These are phyloP conservation scores for Cyclura pinguis DNA, from an alignment of 2,797 vertebrate genomes.

Conservation along the genomic window DNA sequence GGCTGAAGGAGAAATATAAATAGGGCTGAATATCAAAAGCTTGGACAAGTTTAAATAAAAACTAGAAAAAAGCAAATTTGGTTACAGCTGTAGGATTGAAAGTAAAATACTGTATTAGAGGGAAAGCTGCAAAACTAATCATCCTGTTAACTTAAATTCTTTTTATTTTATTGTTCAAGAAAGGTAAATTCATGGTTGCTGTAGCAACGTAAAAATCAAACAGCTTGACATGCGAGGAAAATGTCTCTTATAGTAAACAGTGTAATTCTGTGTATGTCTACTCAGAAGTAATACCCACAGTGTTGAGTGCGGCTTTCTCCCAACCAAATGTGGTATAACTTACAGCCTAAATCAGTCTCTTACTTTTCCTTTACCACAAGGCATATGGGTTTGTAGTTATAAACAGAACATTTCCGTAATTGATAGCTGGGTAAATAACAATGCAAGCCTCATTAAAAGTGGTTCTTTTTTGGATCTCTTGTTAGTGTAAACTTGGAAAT, in stretches of 20 bases:
- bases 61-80: slow-evolving; percentile 38
- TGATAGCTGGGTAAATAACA: slow-evolving; percentile 39
- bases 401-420: slow-evolving; percentile 27
- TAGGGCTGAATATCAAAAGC: slow-evolving; percentile 46
- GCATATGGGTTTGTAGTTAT: slow-evolving; percentile 41
- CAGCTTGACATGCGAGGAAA: not conserved
- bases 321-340: not conserved
- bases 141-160: not conserved
- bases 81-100: slow-evolving; percentile 35
- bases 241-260: not conserved
- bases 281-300: not conserved
- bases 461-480: slow-evolving; percentile 25
- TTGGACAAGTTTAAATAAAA: slow-evolving; percentile 50
- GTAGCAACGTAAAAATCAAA: slow-evolving; percentile 24
- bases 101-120: slow-evolving; percentile 15
- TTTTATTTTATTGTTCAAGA: slow-evolving; percentile 3
- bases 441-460: slow-evolving; percentile 41
- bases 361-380: slow-evolving; percentile 14
- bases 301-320: not conserved
- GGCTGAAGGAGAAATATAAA: slow-evolving; percentile 66
- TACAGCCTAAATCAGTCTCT: not conserved
- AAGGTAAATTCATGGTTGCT: slow-evolving; percentile 7
- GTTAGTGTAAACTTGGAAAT: slow-evolving; percentile 21
- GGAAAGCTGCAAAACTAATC: not conserved
- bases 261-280: not conserved